Evolutionary conservation across 2,888 invertebrate genomes (phyloP).

Genomic region (Clostera curtula): DNA sequence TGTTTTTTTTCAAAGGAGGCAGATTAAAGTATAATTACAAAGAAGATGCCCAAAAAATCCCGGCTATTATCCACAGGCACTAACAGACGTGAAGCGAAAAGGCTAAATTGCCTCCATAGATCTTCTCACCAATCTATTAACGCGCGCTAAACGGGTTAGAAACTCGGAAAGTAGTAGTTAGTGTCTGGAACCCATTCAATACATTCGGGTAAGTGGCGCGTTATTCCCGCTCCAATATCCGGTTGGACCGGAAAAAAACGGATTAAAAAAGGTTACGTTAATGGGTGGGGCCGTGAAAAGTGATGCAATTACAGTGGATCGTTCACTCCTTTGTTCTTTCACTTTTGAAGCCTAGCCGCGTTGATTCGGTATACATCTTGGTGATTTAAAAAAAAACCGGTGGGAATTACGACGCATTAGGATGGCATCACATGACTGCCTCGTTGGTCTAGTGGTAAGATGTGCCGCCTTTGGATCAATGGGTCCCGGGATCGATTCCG

Average conservation of each 20-base stretch:
- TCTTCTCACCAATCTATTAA: constrained; percentile 50
- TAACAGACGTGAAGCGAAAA: constrained; percentile 14
- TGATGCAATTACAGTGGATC: constrained; percentile 60
- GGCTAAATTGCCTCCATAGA: constrained; percentile 38
- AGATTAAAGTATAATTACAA: no score
- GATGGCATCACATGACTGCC: no score
- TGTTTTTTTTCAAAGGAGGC: no score
- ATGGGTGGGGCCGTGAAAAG: constrained; percentile 55
- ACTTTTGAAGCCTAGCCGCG: constrained; percentile 30
- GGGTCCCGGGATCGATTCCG: no score
- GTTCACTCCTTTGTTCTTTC: constrained; percentile 49
- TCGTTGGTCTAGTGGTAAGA: no score
- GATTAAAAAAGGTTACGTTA: constrained; percentile 63
- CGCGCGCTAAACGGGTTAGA: constrained; percentile 54
- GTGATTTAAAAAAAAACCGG: no score
- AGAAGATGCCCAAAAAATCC: no score
- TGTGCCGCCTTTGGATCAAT: no score
- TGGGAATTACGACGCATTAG: no score
- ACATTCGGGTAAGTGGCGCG: constrained; percentile 59
- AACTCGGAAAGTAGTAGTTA: constrained; percentile 56
- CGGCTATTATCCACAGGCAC: no score
- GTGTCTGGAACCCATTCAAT: constrained; percentile 52
- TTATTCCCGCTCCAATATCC: constrained; percentile 62
- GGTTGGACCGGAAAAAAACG: constrained; percentile 52
- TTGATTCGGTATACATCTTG: constrained; percentile 25